phyloP scores from a whole-genome alignment of 2,888 invertebrate genomes.

The Eutolmus rufibarbis region DNA sequence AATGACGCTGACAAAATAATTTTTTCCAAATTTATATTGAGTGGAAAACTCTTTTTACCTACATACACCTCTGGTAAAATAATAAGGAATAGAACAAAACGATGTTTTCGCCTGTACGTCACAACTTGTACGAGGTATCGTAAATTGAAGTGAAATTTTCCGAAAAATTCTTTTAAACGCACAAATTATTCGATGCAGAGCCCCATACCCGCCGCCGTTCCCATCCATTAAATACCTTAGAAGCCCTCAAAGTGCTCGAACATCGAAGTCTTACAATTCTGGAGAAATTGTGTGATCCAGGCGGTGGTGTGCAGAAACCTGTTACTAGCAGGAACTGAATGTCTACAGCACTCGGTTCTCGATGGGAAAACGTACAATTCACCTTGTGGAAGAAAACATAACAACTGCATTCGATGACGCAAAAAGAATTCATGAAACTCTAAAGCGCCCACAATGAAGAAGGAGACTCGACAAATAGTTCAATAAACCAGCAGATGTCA shows the following conservation, averaged over 20 bases:
- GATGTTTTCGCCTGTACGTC: not conserved
- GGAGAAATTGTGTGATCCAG: not conserved
- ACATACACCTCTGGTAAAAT: too few relatives aligned
- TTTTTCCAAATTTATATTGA: too few relatives aligned
- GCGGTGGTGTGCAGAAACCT: not conserved
- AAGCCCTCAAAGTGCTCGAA: not conserved
- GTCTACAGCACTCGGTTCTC: not conserved
- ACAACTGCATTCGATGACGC: conserved; percentile 32
- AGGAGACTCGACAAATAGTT: conserved; percentile 32
- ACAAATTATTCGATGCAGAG: not conserved
- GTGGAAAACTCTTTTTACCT: too few relatives aligned
- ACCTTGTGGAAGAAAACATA: conserved; percentile 18
- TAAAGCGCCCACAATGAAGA: conserved; percentile 5
- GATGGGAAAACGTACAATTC: conserved; percentile 22
- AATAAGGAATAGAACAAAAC: not conserved
- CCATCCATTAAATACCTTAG: not conserved
- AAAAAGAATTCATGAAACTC: conserved; percentile 32
- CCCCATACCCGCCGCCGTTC: not conserved
- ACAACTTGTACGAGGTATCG: not conserved
- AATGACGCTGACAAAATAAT: too few relatives aligned
- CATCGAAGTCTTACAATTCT: not conserved
- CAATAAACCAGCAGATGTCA: conserved; percentile 40
- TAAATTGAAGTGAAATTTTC: not conserved
- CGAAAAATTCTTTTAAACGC: not conserved
- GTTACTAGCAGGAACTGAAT: not conserved